Evolutionary conservation across 2,797 vertebrate genomes (phyloP).

Genomic region (Typhlichthys eigenmanni): DNA sequence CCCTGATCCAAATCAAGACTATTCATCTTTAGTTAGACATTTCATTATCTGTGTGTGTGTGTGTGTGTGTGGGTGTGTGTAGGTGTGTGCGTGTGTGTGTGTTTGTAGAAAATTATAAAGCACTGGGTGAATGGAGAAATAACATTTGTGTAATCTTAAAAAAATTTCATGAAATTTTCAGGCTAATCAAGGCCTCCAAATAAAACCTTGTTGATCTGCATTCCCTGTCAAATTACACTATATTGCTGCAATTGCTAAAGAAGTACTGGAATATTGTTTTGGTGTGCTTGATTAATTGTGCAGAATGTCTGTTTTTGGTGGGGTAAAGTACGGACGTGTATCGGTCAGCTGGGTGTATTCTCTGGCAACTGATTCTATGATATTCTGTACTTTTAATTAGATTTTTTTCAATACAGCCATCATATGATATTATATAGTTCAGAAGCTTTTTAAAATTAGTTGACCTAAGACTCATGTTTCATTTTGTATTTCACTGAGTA

Average conservation of each 20-base stretch:
- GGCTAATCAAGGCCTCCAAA: too few species aligned
- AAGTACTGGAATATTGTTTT: constrained; percentile 24
- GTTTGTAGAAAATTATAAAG: neutral
- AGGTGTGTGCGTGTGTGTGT: neutral
- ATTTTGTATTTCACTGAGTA: too few species aligned
- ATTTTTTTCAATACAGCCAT: too few species aligned
- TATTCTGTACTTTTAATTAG: too few species aligned
- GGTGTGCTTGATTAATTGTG: constrained; percentile 26
- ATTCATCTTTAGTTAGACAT: too few species aligned
- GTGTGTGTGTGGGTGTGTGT: constrained; percentile 2
- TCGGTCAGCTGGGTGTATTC: constrained; percentile 11
- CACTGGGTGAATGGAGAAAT: neutral
- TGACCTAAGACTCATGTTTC: too few species aligned
- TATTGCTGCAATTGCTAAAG: constrained; percentile 7
- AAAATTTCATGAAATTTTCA: neutral
- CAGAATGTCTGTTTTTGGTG: constrained; percentile 34
- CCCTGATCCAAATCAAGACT: too few species aligned
- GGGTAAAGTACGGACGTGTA: constrained; percentile 21
- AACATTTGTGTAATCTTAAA: neutral
- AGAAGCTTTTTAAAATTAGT: too few species aligned
- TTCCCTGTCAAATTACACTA: too few species aligned
- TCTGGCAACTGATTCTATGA: constrained; percentile 1
- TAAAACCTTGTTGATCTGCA: too few species aligned
- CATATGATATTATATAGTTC: too few species aligned
- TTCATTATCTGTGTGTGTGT: neutral